These are phyloP conservation scores for Homarus gammarus DNA, from an alignment of 2,888 invertebrate genomes.

Conservation along the genomic window DNA sequence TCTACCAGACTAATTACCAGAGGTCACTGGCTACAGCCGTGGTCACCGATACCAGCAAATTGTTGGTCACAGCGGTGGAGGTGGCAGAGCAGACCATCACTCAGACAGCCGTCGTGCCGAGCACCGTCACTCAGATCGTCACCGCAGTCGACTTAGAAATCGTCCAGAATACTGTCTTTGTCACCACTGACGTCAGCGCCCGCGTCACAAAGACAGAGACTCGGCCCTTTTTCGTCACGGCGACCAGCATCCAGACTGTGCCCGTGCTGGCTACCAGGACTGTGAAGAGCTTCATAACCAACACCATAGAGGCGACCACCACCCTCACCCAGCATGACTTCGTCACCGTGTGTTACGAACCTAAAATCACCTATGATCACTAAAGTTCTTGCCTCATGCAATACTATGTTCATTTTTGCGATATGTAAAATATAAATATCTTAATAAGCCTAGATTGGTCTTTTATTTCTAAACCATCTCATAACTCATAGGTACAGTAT, in stretches of 20 bases:
- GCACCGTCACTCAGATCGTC: neutral
- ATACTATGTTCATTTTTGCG: too few relatives aligned
- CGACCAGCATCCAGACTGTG: constrained; percentile 18
- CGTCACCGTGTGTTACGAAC: constrained; percentile 44
- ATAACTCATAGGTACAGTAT: too few relatives aligned
- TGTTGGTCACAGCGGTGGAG: constrained; percentile 26
- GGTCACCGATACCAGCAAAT: neutral
- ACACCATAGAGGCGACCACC: constrained; percentile 29
- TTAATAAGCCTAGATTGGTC: too few relatives aligned
- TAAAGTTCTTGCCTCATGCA: neutral
- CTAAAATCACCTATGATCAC: constrained; percentile 47
- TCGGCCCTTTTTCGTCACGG: neutral
- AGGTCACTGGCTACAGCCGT: constrained; percentile 21
- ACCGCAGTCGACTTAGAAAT: neutral
- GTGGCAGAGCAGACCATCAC: constrained; percentile 31
- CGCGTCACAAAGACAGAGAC: constrained; percentile 1
- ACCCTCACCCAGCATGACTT: constrained; percentile 23
- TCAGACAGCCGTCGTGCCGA: constrained; percentile 11
- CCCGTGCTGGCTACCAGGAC: constrained; percentile 14
- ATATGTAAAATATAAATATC: too few relatives aligned
- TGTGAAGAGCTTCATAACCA: neutral
- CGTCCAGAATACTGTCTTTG: constrained; percentile 19
- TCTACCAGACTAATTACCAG: constrained; percentile 4
- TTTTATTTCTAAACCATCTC: too few relatives aligned
- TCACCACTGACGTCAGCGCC: neutral